Evolutionary conservation across 1,140 invertebrate species (phyloP), one percentile per base, ranked within the genome.

Genomic region (Drosophila bifasciata): DNA sequence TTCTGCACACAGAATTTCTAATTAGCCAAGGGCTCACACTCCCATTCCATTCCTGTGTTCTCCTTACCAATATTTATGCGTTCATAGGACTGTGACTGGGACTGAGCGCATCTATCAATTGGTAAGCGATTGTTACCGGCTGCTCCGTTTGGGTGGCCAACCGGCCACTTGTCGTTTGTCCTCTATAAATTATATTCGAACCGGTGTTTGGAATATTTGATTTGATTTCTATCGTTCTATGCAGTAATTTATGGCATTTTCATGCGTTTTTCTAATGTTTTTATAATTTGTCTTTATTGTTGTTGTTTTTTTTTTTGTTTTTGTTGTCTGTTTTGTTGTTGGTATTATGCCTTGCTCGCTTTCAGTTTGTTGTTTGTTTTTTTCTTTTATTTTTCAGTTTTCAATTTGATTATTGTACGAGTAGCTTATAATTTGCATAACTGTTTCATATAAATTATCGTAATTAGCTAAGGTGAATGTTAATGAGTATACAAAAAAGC

Each of bases 281-380:
- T 78, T 84, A 72, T 61, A 74, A 77, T 86, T 86, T 81, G 77
- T 86, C 77, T 86, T 86, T 86, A 86, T 77, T 85, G 60, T n/a
- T n/a, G n/a, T n/a, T n/a, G 60, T 74, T 81, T 61, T 67, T 63
- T 53, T 58, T 13, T 62, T 56, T 58, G 77, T 61, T 67, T 63
- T 53, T 58, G 8, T 62, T 56, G 46, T 19, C 19, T 62, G n/a
- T 73, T 64, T 55, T 36, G 49, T 63, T 68, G 64, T 40, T 48
- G 49, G 76, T 68, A 39, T 49, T 75, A 55, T 66, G 68, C 45
- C 75, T 75, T 80, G 69, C 64, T 80, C 73, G 61, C 62, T 48
- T 57, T 61, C 43, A 52, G 39, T 62, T 62, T 64, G 11, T 4
- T 36, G 11, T 36, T 36, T 4, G 4, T 13, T 36, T 36, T 36